These are phyloP conservation scores for Saturnia pavonia DNA, from an alignment of 2,888 invertebrate genomes.

Conservation along the genomic window DNA sequence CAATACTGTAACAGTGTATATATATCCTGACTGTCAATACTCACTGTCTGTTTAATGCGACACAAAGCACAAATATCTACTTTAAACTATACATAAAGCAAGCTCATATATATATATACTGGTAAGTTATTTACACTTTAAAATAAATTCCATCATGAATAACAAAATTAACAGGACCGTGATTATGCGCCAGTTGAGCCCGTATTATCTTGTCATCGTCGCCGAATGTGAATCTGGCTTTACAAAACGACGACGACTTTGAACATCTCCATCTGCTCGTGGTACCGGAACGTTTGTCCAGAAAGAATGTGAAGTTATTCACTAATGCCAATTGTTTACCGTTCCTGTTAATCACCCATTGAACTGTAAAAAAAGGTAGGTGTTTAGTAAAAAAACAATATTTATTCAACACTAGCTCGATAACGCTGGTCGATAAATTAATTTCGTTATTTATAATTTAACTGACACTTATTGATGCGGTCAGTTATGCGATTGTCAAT, in stretches of 20 bases:
- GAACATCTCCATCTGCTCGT: slow-evolving; percentile 7
- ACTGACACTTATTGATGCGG: background rate
- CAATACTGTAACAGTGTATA: too few species aligned
- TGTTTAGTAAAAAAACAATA: background rate
- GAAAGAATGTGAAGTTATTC: slow-evolving; percentile 10
- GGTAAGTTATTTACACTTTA: background rate
- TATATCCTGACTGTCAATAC: background rate
- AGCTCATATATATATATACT: background rate
- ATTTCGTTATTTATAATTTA: too few species aligned
- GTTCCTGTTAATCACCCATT: slow-evolving; percentile 8
- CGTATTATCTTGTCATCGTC: background rate
- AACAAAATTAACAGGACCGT: background rate
- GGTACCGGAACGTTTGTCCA: slow-evolving; percentile 1
- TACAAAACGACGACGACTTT: background rate
- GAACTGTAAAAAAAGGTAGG: background rate
- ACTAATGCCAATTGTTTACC: slow-evolving; percentile 10
- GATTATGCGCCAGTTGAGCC: slow-evolving; percentile 1
- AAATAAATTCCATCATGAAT: background rate
- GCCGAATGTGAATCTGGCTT: background rate
- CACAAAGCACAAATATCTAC: too few species aligned
- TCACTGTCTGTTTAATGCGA: background rate
- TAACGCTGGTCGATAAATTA: too few species aligned
- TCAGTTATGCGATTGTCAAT: background rate
- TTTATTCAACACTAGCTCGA: too few species aligned
- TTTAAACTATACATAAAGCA: background rate